Base-by-base conservation (phyloP, 1,140 invertebrate genomes). In the Mya arenaria region DNA sequence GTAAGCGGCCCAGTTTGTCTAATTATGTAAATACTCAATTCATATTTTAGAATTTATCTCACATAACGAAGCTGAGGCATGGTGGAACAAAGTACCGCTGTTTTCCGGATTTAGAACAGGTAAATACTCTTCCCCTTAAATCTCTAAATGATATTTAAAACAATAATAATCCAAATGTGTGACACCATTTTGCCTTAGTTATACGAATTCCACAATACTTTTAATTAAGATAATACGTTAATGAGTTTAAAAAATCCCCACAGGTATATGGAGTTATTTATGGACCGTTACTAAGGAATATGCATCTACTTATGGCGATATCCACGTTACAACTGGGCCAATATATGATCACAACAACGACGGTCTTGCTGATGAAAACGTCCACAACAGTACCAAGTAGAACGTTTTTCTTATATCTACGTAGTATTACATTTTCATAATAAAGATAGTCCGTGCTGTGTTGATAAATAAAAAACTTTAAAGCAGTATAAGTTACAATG, bases 321-420 rank as follows among this genome's bases (percentile, higher is more conserved):
- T 89, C 6, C 73, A 71, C 41, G 83, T 89, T 13, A 84, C 83
- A n/a, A 34, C 84, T 15, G 89, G 89, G 13, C 85, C 89, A 0
- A 72, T 86, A 2, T 90, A 85, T 83, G 89, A 90, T 56, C 63
- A 84, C 62, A 83, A 90, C 8, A 34, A 36, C 63, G 86, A 89
- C 71, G 88, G 89, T 32, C 36, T 85, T 37, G 66, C n/a, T 23
- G 89, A 90, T 55, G 34, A 37, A 44, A 55, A 74, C 5, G 0
- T 78, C 6, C 48, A 8, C 15, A 82, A 81, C 52, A 36, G 74
- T 23, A 84, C 74, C 30, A 73, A 66, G 87, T 88, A 80, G 44
- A 68, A 4, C 19, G 17, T 17, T 19, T 17, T 36, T 41, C 32
- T n/a, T n/a, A n/a, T n/a, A n/a, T n/a, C n/a, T n/a, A n/a, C n/a